Base-by-base conservation (phyloP, 2,113 vertebrate species). In the Nibea coibor region DNA sequence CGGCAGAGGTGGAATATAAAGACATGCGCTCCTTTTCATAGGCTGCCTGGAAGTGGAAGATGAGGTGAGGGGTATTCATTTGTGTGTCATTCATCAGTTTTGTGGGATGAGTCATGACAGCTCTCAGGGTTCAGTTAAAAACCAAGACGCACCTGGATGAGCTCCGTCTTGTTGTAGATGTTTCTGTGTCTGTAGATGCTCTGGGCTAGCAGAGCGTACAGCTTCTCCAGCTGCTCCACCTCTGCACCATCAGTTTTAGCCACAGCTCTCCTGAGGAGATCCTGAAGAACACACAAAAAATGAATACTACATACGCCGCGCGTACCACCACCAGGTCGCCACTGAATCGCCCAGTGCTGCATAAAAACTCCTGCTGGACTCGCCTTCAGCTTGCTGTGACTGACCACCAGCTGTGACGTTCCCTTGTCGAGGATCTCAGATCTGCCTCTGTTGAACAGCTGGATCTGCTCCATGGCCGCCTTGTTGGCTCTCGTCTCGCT, bases 371-470 rank as follows among this genome's bases (percentile, higher is more conserved):
- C 43, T 3, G 8, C 5, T 5, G 26, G 59, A 70, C 83, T 77
- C 93, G 96, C 96, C 86, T 91, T 92, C 50, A 97, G 91, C 20
- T 91, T 92, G 35, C 47, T 57, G n/a, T 77, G 84, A 84, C 96
- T 91, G 31, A 96, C 94, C 0, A 88, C 73, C 70, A 95, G 87
- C 15, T 42, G 78, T 0, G 92, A 88, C 0, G 75, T 85, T 1
- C 88, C 80, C 62, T 93, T 81, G 4, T 83, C 74, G 2, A 92
- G 75, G 64, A 75, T 72, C 28, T 88, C 4, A 4, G 75, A 82
- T 68, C 91, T 88, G 24, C 93, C 84, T 53, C 12, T 26, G 45
- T 0, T 51, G 14, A 69, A n/a, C 65, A 28, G 39, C 69, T 79
- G 68, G 58, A 35, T 48, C 70, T 73, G 82, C 17, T 80, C 58